A percentile compares a stretch with the other conserved stretches of the same genome.
phyloP scores from a whole-genome alignment of 2,113 vertebrate genomes.

The Aldabrachelys gigantea region DNA sequence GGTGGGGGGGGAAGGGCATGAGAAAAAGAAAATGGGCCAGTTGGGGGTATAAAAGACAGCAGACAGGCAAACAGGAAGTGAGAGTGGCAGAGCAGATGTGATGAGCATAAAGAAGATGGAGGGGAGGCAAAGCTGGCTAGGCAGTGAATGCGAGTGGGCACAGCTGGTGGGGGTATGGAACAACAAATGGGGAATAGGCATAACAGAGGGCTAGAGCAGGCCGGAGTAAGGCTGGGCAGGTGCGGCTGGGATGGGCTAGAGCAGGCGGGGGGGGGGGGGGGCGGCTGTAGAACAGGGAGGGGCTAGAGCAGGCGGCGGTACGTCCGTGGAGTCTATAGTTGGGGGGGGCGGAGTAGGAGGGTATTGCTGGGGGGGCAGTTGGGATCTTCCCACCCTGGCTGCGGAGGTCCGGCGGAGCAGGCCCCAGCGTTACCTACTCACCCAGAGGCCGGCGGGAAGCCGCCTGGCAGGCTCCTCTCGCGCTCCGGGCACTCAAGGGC shows the following conservation, averaged over 20 bases:
- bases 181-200: neutral
- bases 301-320: neutral
- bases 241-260: too few relatives aligned
- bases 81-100: neutral
- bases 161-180: neutral
- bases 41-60: neutral
- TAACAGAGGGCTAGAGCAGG: neutral
- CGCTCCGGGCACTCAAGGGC: neutral
- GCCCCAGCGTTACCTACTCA: slow-evolving; percentile 10
- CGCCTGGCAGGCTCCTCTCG: neutral
- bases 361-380: neutral
- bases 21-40: neutral
- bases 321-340: neutral
- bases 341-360: neutral
- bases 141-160: neutral
- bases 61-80: neutral
- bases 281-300: too few relatives aligned
- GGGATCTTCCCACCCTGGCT: neutral
- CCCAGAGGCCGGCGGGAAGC: neutral
- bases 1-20: neutral
- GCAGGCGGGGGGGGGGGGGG: too few relatives aligned
- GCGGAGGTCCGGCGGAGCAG: neutral
- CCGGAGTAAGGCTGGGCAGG: neutral
- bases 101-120: neutral
- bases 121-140: too few relatives aligned